A percentile compares a stretch with the other conserved stretches of the same genome.
Evolutionary conservation across 2,797 vertebrate genomes (phyloP).

Genomic region (Takifugu ocellatus): DNA sequence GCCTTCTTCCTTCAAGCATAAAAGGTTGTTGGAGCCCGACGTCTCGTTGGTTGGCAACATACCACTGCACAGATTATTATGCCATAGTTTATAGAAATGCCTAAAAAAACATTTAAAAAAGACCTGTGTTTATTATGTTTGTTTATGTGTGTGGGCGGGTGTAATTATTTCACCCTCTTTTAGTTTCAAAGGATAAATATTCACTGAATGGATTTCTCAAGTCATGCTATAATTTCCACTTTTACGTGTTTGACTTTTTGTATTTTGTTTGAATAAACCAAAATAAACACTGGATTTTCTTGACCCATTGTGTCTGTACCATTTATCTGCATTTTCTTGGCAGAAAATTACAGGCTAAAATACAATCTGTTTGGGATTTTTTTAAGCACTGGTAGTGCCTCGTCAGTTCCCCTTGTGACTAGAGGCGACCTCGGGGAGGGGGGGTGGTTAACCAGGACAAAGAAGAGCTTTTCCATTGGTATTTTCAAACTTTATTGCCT

Average conservation of each 20-base stretch:
- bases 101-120: neutral
- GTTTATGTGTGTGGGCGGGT: slow-evolving; percentile 15
- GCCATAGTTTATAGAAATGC: too few relatives aligned
- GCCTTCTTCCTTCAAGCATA: slow-evolving; percentile 2
- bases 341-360: slow-evolving; percentile 16
- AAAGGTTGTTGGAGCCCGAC: neutral
- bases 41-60: neutral
- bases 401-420: slow-evolving; percentile 6
- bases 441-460: slow-evolving; percentile 29
- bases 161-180: neutral
- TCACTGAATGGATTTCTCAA: slow-evolving; percentile 20
- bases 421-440: slow-evolving; percentile 10
- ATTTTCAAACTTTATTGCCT: slow-evolving; percentile 62
- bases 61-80: neutral
- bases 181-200: slow-evolving; percentile 24
- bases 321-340: neutral
- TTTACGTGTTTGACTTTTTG: slow-evolving; percentile 18
- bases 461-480: slow-evolving; percentile 22
- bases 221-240: slow-evolving; percentile 8
- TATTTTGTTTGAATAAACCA: slow-evolving; percentile 29
- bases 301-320: slow-evolving; percentile 7
- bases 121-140: neutral
- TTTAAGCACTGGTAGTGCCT: neutral
- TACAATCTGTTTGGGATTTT: neutral
- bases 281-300: slow-evolving; percentile 74